Conservation (phyloP, 2,888 invertebrate species). For the Drosophila mayaguana region DNA sequence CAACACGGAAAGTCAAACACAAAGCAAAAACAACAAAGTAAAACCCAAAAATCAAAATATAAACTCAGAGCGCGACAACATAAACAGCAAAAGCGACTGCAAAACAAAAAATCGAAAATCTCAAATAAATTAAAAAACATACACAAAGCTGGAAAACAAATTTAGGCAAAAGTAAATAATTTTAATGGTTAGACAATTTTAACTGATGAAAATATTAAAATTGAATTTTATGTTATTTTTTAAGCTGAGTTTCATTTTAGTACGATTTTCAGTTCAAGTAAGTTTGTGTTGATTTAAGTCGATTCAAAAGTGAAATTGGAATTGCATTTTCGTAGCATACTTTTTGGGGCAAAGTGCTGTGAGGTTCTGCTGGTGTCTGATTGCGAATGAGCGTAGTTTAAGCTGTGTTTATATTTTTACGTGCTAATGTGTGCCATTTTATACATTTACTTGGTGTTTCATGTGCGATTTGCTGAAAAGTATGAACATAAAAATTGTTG, state of each 20-base stretch:
- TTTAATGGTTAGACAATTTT: no score
- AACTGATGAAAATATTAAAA: not conserved
- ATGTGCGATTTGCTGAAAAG: not conserved
- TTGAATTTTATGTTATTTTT: not conserved
- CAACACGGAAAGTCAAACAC: conserved; percentile 43
- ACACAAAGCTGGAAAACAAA: conserved; percentile 25
- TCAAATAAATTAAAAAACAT: conserved; percentile 17
- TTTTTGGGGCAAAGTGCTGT: conserved; percentile 20
- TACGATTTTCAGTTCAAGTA: not conserved
- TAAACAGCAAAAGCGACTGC: conserved; percentile 26
- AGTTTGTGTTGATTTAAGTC: not conserved
- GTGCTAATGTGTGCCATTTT: not conserved
- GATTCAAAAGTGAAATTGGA: conserved; percentile 31
- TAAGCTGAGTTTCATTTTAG: not conserved
- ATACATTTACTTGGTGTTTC: not conserved
- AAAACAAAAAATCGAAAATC: conserved; percentile 13
- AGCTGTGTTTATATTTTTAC: not conserved
- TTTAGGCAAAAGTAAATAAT: conserved; percentile 26
- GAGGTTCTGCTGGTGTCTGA: not conserved
- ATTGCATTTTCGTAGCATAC: conserved; percentile 13
- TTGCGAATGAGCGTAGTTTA: not conserved
- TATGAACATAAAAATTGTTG: not conserved
- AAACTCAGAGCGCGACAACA: conserved; percentile 30
- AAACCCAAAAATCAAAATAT: conserved; percentile 18
- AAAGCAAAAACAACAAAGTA: conserved; percentile 41